Conservation (phyloP, 2,797 vertebrate genomes). For the Pristis pectinata region DNA sequence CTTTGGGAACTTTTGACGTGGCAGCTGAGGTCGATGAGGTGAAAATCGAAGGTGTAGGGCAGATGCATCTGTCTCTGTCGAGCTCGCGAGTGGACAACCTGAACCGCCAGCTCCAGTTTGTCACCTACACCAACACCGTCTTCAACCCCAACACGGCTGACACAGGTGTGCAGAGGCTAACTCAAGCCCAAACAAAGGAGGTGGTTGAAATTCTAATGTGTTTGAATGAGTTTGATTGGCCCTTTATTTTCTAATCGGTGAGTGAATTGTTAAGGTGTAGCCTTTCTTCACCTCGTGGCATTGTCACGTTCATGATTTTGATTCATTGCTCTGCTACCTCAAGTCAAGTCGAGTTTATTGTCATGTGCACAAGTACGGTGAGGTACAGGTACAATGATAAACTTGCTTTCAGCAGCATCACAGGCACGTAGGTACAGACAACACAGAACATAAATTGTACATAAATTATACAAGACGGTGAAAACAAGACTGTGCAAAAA, state of each 20-base stretch:
- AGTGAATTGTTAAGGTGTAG: neutral
- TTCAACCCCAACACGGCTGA: slow-evolving; percentile 80
- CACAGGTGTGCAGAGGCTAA: slow-evolving; percentile 56
- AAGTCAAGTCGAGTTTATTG: too few species aligned
- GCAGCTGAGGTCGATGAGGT: slow-evolving; percentile 69
- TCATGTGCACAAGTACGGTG: too few species aligned
- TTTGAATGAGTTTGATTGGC: neutral
- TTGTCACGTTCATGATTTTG: neutral
- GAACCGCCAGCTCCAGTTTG: slow-evolving; percentile 77
- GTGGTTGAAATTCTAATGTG: neutral
- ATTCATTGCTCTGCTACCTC: neutral
- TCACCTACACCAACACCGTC: slow-evolving; percentile 75
- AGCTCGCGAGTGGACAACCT: slow-evolving; percentile 61
- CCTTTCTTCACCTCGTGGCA: neutral
- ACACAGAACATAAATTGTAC: too few species aligned
- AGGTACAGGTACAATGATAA: too few species aligned
- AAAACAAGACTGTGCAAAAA: too few species aligned
- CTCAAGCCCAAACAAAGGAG: too few species aligned
- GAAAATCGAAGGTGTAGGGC: slow-evolving; percentile 58
- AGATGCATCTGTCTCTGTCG: slow-evolving; percentile 58
- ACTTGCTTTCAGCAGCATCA: too few species aligned
- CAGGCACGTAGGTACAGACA: too few species aligned
- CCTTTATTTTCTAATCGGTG: neutral
- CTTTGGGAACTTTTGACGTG: slow-evolving; percentile 71
- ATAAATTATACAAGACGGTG: too few species aligned